Evolutionary conservation across 2,113 vertebrate species (phyloP), one percentile per base, ranked within the genome.

Genomic region (Halichoerus grypus): DNA sequence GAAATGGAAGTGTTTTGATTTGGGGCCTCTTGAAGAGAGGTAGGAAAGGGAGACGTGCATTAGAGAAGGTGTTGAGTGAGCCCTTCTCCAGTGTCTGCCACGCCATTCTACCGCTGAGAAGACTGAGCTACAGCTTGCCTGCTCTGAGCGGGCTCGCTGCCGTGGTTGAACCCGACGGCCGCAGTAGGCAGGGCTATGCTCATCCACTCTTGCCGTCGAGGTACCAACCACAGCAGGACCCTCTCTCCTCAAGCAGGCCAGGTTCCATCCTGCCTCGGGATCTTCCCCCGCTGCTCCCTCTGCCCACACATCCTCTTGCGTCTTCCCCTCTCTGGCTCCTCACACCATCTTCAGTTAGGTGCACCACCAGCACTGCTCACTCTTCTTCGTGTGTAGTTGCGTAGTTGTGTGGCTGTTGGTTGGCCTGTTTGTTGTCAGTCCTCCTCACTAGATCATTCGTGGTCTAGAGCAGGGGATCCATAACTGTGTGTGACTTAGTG

Each of bases 131-230:
- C 82, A 39, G 69, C 84, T 65, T 72, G 31, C 71, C 61, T 71
- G 36, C 33, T 80, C 63, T 0, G 0, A 26, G 61, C 24, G 31
- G 69, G 26, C 65, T 39, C 24, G 7, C 26, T 2, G 12, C 67
- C 51, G 16, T 18, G 15, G 31, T 65, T 46, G 4, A 42, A 31
- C 57, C 51, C 3, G 18, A 13, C 11, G 46, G 87, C 39, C 11
- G 0, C 10, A 2, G 51, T 42, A 11, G 33, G 10, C 0, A n/a
- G 42, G 4, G 5, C 15, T 53, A 14, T 1, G 0, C 51, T 22
- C 51, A 6, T 24, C 59, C 16, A 18, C 80, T 57, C 18, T 3
- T 1, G 4, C 16, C 36, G 10, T n/a, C 26, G 2, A 22, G 31
- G 24, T 26, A 22, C 16, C 49, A 36, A 24, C 22, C 36, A 3